Percentiles rank a stretch among this genome's conserved stretches.
Evolutionary conservation across 2,113 vertebrate species (phyloP).

Genomic region (Boulengeromyrus knoepffleri): DNA sequence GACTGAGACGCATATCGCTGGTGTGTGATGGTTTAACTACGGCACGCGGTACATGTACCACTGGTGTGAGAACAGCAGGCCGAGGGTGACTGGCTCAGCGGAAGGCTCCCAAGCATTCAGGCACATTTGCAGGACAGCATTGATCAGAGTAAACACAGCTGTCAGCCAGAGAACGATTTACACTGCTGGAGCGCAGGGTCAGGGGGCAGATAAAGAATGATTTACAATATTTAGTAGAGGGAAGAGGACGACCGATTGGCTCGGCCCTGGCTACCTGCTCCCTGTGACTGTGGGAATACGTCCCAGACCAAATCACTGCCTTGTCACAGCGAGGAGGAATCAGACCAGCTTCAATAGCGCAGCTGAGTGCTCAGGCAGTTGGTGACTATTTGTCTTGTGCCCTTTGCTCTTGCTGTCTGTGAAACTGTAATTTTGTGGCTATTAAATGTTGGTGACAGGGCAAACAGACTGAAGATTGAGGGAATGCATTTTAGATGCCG

Average conservation of each 20-base stretch:
- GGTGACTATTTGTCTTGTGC: background rate
- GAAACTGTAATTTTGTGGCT: slow-evolving; percentile 8
- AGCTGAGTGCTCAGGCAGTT: background rate
- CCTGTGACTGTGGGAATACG: slow-evolving; percentile 49
- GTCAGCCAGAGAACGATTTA: slow-evolving; percentile 47
- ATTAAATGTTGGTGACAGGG: background rate
- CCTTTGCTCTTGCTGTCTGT: background rate
- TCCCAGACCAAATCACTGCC: slow-evolving; percentile 31
- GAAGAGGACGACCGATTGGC: slow-evolving; percentile 46
- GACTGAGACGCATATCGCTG: background rate
- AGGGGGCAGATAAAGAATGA: slow-evolving; percentile 43
- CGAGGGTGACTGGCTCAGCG: background rate
- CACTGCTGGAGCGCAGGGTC: slow-evolving; percentile 33
- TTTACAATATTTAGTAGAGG: slow-evolving; percentile 32
- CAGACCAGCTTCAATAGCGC: slow-evolving; percentile 25
- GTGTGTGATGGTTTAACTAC: background rate
- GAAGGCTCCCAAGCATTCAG: background rate
- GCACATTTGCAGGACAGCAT: background rate
- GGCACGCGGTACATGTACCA: background rate
- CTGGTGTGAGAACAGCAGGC: background rate
- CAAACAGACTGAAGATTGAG: background rate
- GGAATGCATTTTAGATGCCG: slow-evolving; percentile 25
- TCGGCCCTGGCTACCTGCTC: slow-evolving; percentile 28
- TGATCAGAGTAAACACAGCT: slow-evolving; percentile 38
- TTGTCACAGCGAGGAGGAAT: slow-evolving; percentile 41